Conservation (phyloP, 2,113 vertebrate genomes). For the Syngnathus scovelli region DNA sequence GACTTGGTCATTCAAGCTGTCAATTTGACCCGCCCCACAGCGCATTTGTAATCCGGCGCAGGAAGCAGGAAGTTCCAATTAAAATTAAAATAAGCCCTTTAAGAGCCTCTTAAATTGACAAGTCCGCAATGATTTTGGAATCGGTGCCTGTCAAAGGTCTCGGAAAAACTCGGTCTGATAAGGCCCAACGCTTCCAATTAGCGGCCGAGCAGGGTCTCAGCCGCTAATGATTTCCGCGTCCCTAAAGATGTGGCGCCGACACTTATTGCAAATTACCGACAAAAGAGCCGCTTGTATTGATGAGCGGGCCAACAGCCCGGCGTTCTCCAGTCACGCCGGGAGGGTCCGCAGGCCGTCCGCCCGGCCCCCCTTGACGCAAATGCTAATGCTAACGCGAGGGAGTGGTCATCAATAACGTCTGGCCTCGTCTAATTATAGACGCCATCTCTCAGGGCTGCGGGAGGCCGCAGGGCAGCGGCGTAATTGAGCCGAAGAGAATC, state of each 20-base stretch:
- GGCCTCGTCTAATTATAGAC: slow-evolving; percentile 71
- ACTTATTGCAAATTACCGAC: slow-evolving; percentile 99
- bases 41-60: slow-evolving; percentile 66
- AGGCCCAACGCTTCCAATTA: slow-evolving; percentile 99
- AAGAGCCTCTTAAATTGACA: slow-evolving; percentile 99
- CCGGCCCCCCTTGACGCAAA: slow-evolving; percentile 71
- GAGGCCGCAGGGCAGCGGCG: slow-evolving; percentile 53
- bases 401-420: slow-evolving; percentile 82
- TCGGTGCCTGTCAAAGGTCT: slow-evolving; percentile 99
- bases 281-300: slow-evolving; percentile 96
- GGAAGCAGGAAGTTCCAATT: slow-evolving; percentile 86
- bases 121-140: slow-evolving; percentile 99
- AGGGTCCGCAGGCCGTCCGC: slow-evolving; percentile 65
- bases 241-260: slow-evolving; percentile 88
- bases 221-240: slow-evolving; percentile 94
- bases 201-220: slow-evolving; percentile 83
- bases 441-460: slow-evolving; percentile 54
- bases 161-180: slow-evolving; percentile 96
- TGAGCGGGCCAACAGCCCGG: slow-evolving; percentile 80
- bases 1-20: slow-evolving; percentile 56
- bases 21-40: slow-evolving; percentile 69
- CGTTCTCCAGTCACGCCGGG: slow-evolving; percentile 83
- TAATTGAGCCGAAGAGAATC: slow-evolving; percentile 63
- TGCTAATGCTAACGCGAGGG: slow-evolving; percentile 80
- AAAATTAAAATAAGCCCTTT: slow-evolving; percentile 94